phyloP scores from a whole-genome alignment of 1,140 invertebrate genomes.

The Goniozus legneri region DNA sequence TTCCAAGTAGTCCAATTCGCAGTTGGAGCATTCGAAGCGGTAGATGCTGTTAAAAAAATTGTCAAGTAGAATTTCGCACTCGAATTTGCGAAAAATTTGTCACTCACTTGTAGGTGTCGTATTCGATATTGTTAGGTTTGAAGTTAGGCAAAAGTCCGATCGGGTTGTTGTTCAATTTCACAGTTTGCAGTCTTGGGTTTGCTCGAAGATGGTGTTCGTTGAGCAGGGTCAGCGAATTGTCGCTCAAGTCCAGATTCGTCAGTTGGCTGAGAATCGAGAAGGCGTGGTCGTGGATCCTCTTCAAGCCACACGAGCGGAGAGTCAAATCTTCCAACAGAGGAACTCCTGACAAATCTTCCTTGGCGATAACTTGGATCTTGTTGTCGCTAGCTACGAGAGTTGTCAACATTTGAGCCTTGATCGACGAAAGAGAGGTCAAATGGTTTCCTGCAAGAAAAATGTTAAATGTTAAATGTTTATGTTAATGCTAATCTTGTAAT shows the following conservation, averaged over 20 bases:
- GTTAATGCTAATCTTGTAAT: conserved; percentile 5
- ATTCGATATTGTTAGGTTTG: conserved; percentile 31
- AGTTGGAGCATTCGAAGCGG: conserved; percentile 66
- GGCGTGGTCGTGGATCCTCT: conserved; percentile 64
- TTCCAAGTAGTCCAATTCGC: conserved; percentile 60
- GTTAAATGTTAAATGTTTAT: conserved; percentile 1
- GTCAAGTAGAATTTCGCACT: conserved; percentile 45
- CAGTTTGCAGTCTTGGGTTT: conserved; percentile 64
- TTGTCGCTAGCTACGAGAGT: conserved; percentile 64
- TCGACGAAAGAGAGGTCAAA: conserved; percentile 45
- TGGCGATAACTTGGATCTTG: conserved; percentile 60
- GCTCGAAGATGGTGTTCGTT: conserved; percentile 63
- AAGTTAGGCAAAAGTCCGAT: conserved; percentile 60
- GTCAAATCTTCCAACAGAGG: conserved; percentile 61
- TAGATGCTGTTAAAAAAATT: conserved; percentile 54
- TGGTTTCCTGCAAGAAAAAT: conserved; percentile 23
- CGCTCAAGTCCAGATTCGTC: conserved; percentile 65
- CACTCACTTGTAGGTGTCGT: conserved; percentile 38
- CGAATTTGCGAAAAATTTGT: not conserved
- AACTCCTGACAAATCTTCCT: conserved; percentile 63
- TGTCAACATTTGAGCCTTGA: conserved; percentile 56
- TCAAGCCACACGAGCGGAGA: conserved; percentile 62
- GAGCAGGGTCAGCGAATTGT: conserved; percentile 63
- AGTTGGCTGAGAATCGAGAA: conserved; percentile 62
- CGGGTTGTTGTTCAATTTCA: conserved; percentile 66